Base-by-base conservation (phyloP, 2,113 vertebrate species). In the Guaruba guarouba region DNA sequence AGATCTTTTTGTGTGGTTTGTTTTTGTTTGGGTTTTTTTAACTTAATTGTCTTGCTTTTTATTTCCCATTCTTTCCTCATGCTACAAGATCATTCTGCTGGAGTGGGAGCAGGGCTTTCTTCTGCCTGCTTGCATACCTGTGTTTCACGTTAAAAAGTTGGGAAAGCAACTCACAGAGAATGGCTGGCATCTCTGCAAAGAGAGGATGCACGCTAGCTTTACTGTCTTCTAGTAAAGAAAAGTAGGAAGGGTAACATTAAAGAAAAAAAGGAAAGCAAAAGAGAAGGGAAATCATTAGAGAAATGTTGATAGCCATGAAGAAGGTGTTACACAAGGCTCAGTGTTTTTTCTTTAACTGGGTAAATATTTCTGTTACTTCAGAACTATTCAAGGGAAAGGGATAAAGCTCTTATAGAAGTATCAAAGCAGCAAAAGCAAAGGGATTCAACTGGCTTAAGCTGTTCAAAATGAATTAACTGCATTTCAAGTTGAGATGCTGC, bases 121-220 rank as follows among this genome's bases (percentile, higher is more conserved):
- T 89, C 71, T 66, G 31, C 73, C 7, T 61, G 61, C 52, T 62
- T 76, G 25, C 1, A 0, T 46, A 51, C 41, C 31, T 22, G 10
- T 83, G 73, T 28, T 66, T 63, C 59, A 61, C 5, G 2, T 66
- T 17, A 49, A 35, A 44, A 25, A 76, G 63, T 24, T 74, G 70
- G 17, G 70, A 91, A 82, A 24, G 48, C 55, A 86, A 1, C 28
- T 19, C 35, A 59, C 20, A 46, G 52, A 49, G 84, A 46, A 55
- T 10, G 70, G 11, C 39, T 79, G 52, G 10, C 52, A 6, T 84
- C 51, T 83, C 48, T 78, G 69, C 35, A 46, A 46, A 7, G 43
- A 43, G 28, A 27, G 7, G 6, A 88, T 84, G 33, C 37, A 31
- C 8, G 0, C 9, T 35, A 28, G 19, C 0, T 0, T 52, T 91